Evolutionary conservation across 1,140 invertebrate genomes (phyloP), one percentile per base, ranked within the genome.

Genomic region (Marisa cornuarietis): DNA sequence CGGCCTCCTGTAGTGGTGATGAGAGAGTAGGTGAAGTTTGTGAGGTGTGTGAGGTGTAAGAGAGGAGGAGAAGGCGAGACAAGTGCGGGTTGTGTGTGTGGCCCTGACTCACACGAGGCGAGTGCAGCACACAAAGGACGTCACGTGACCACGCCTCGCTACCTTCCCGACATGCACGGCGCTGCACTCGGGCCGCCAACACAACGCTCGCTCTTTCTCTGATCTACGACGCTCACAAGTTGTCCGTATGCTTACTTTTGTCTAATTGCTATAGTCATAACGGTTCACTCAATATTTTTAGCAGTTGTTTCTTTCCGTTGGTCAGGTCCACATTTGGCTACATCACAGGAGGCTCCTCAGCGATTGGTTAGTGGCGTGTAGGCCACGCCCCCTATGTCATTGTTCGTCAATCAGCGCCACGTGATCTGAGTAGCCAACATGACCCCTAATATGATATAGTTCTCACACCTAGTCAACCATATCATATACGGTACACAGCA

Each of bases 101-200:
- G 82, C 78, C 79, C 86, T 86, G 87, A 90, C 89, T 89, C 89
- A 89, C 89, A 89, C 86, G 86, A 85, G 86, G 86, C 83, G 87
- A 86, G 85, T 79, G 80, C 80, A 86, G 86, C 89, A 89, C 89
- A 90, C 89, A 90, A 90, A 90, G 89, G 87, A 86, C 81, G 76
- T 90, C 89, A 90, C 89, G 89, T 90, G 89, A 88, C 81, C 85
- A 87, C 85, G 88, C 88, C 83, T 86, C 82, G 78, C 82, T 85
- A 79, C 76, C 82, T 85, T 86, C 87, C 88, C 86, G 85, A 82
- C 81, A 87, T 88, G 85, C 88, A 85, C 83, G n/a, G n/a, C n/a
- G n/a, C n/a, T n/a, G n/a, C n/a, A n/a, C n/a, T n/a, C n/a, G n/a
- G n/a, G n/a, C n/a, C n/a, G n/a, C n/a, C n/a, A n/a, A n/a, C n/a